Base-by-base conservation (phyloP, 2,113 vertebrate genomes). In the Fregetta grallaria region DNA sequence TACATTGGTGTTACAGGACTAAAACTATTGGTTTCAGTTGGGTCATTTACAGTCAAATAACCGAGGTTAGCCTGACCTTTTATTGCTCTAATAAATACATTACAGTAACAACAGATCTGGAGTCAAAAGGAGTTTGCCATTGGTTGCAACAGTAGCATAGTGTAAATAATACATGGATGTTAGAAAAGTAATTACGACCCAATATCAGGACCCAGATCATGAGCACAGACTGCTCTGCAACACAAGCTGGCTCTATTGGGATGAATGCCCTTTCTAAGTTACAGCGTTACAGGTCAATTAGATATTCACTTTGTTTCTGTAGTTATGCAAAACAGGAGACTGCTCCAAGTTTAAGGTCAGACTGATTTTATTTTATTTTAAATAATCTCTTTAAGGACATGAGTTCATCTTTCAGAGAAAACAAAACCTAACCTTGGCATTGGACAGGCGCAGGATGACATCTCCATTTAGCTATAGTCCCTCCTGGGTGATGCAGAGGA, bases 151-250 rank as follows among this genome's bases (percentile, higher is more conserved):
- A 30, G 56, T 67, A 92, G 92, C 86, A 42, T 5, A 32, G 63
- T 56, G 49, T 95, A 93, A 96, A 96, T 95, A 95, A 95, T 96
- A 71, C 72, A 94, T 92, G 83, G 63, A 91, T 93, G 95, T 89
- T 36, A 94, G 88, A 78, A 96, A 94, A 94, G 88, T 82, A 97
- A 96, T 95, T 93, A 90, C 15, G 0, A 63, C 61, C 86, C 83
- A 87, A 78, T 90, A 92, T 91, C 66, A 53, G 83, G 74, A 40
- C 72, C 71, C 79, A 38, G 58, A 42, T 49, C 65, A 85, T 0
- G 29, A 66, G 88, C 50, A 29, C 86, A 8, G 15, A 8, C 56
- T 2, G 7, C 44, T 29, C 78, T 90, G 86, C 92, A 96, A 95
- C 86, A 71, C 83, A 91, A 95, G 79, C 68, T 83, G 83, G 61